Evolutionary conservation across 2,888 invertebrate species (phyloP).

Genomic region (Exephanes ischioxanthus): DNA sequence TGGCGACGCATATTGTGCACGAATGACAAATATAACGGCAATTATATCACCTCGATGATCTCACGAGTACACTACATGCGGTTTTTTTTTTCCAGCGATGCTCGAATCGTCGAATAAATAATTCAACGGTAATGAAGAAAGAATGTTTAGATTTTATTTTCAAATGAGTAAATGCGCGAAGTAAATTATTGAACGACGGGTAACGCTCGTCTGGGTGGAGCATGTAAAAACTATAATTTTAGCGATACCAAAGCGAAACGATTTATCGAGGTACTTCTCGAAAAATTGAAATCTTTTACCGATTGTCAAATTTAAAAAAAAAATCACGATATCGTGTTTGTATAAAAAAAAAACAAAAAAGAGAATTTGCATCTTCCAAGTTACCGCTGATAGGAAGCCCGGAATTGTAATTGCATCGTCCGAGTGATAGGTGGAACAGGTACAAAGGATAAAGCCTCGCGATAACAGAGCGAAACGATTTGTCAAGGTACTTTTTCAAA

Average conservation of each 20-base stretch:
- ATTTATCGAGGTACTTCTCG: not conserved
- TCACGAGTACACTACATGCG: slow-evolving; percentile 11
- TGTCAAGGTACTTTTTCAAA: not conserved
- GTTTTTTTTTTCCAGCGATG: slow-evolving; percentile 32
- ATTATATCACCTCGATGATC: slow-evolving; percentile 45
- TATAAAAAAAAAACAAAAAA: not conserved
- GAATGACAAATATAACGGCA: slow-evolving; percentile 32
- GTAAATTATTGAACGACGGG: not conserved
- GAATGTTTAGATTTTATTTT: not conserved
- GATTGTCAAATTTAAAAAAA: not conserved
- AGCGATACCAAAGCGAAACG: not conserved
- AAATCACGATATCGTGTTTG: not conserved
- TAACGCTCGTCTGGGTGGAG: not conserved
- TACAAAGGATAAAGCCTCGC: not conserved
- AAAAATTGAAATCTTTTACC: not conserved
- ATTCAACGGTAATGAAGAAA: not conserved
- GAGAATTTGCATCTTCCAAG: not conserved
- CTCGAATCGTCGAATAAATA: slow-evolving; percentile 22
- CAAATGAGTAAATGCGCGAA: not conserved
- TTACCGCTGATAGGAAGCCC: not conserved
- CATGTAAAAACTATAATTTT: not conserved
- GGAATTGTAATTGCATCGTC: not conserved
- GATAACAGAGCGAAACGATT: not conserved
- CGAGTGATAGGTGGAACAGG: not conserved
- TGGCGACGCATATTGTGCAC: slow-evolving; percentile 31